Evolutionary conservation across 2,888 invertebrate species (phyloP), one percentile per base, ranked within the genome.

Genomic region (Cataglyphis albicans): DNA sequence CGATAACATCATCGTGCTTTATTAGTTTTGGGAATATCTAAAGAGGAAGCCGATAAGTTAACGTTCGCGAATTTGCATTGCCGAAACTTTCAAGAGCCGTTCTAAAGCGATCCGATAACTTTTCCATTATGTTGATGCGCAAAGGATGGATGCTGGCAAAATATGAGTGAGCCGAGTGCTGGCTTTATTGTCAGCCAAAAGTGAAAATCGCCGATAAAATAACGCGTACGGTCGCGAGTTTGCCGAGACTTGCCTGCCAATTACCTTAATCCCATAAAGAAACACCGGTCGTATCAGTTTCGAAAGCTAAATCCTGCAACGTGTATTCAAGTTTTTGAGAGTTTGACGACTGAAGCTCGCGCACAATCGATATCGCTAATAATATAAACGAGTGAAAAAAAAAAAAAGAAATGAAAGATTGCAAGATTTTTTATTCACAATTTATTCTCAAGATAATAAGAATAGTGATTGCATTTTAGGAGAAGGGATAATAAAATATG

Each of bases 91-190:
- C 64, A 73, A 78, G 78, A 84, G 82, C 59, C 55, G 38, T 68
- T 57, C 75, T 52, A 63, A 15, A 55, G 84, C 82, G 73, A 72
- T 72, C 52, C 59, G 75, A 75, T 84, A 87, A 87, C 87, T 87
- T 82, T 84, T 81, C 84, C 76, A 86, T 86, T 86, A 86, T 72
- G 83, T 63, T 81, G 80, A 83, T 78, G n/a, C 57, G 59, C 41
- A 12, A 55, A 32, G 29, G 44, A 68, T 57, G 44, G n/a, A 18
- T 52, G 55, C 65, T 29, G 32, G 38, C 18, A 38, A 4, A 41
- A 44, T 57, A 41, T 21, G 41, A 9, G 64, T 18, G 29, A 35
- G 52, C 52, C 48, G 29, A 64, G 63, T n/a, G 35, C n/a, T n/a
- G 7, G 59, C 78, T 72, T 70, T 61, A 61, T 70, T 78, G 70